Evolutionary conservation across 2,113 vertebrate genomes (phyloP).

Genomic region (Elachura formosa): DNA sequence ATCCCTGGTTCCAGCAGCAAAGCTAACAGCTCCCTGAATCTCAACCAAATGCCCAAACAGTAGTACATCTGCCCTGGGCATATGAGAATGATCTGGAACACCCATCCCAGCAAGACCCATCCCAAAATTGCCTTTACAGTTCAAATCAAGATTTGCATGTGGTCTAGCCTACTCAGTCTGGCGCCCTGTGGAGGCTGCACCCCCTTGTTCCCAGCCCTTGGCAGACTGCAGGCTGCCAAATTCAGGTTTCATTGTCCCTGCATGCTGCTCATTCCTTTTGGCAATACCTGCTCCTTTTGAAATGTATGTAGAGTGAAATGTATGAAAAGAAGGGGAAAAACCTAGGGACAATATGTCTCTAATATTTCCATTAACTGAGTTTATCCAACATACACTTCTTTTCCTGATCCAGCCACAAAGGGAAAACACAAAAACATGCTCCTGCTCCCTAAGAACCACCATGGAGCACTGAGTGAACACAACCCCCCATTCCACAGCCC

Average conservation of each 20-base stretch:
- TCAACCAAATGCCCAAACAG: not conserved
- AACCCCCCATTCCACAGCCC: not conserved
- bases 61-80: not conserved
- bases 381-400: not conserved
- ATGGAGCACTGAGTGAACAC: not conserved
- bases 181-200: not conserved
- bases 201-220: not conserved
- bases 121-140: not conserved
- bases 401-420: not conserved
- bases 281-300: not conserved
- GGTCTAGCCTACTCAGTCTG: not conserved
- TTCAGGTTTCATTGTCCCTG: not conserved
- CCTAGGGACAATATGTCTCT: not conserved
- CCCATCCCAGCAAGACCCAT: not conserved
- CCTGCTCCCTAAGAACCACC: not conserved
- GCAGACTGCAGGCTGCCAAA: not conserved
- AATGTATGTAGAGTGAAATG: not conserved
- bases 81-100: not conserved
- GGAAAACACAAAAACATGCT: not conserved
- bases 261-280: not conserved
- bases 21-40: not conserved
- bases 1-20: not conserved
- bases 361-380: not conserved
- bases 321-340: slow-evolving; percentile 24
- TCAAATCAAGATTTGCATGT: not conserved